phyloP scores from a whole-genome alignment of 2,113 vertebrate genomes.

The Rhea pennata region DNA sequence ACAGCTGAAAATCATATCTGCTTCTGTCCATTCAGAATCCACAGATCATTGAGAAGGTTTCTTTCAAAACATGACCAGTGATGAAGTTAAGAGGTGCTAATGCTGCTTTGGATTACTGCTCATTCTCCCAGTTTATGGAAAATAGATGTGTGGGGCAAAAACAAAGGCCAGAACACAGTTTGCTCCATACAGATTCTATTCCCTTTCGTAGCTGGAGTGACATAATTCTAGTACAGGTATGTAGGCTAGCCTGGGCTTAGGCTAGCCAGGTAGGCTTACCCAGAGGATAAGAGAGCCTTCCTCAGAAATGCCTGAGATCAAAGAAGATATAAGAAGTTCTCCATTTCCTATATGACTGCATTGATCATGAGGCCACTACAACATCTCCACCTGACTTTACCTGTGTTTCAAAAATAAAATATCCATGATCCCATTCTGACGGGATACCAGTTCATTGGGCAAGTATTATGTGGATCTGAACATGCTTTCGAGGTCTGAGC shows the following conservation, averaged over 20 bases:
- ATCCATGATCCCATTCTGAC: background rate
- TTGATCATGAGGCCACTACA: too few species aligned
- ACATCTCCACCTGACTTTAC: too few species aligned
- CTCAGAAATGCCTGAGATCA: background rate
- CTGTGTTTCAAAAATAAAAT: too few species aligned
- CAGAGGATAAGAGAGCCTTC: background rate
- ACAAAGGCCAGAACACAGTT: background rate
- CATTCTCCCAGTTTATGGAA: background rate
- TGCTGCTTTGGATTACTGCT: background rate
- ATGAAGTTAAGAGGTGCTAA: background rate
- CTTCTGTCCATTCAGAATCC: background rate
- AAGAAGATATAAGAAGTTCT: background rate
- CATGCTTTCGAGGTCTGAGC: background rate
- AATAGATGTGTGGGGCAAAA: background rate
- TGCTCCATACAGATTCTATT: background rate
- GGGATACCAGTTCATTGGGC: background rate
- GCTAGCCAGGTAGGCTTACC: background rate
- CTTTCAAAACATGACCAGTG: background rate
- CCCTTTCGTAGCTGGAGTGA: background rate
- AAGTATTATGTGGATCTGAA: background rate
- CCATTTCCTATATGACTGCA: background rate
- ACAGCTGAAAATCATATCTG: background rate
- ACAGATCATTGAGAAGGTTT: background rate
- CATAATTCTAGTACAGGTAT: background rate
- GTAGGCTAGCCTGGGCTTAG: background rate